These are phyloP conservation scores for Acleris literana DNA, from an alignment of 2,888 invertebrate genomes.

Conservation along the genomic window DNA sequence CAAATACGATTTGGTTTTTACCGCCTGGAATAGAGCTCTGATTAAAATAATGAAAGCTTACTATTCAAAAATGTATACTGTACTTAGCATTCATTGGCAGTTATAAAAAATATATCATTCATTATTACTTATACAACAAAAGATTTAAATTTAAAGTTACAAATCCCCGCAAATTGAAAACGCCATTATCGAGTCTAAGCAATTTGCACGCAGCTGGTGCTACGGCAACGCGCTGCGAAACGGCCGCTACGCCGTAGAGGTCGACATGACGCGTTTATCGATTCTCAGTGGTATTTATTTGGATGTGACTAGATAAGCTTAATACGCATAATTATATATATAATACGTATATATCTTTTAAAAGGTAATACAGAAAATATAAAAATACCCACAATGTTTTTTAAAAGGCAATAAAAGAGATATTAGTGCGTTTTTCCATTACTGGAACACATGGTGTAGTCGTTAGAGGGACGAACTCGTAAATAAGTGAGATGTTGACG, in stretches of 20 bases:
- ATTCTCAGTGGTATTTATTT: neutral
- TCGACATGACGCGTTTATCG: neutral
- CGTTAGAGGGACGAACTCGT: slow-evolving; percentile 68
- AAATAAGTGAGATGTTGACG: slow-evolving; percentile 80
- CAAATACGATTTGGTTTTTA: too few relatives aligned
- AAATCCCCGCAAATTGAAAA: slow-evolving; percentile 81
- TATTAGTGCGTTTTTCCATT: slow-evolving; percentile 33
- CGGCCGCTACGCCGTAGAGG: slow-evolving; percentile 43
- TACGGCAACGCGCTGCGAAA: slow-evolving; percentile 49
- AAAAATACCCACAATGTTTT: neutral
- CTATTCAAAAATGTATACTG: too few relatives aligned
- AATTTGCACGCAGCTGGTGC: slow-evolving; percentile 80
- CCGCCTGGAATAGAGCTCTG: too few relatives aligned
- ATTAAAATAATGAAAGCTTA: too few relatives aligned
- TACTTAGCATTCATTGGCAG: too few relatives aligned
- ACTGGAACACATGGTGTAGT: slow-evolving; percentile 53
- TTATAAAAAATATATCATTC: too few relatives aligned
- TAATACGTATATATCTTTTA: too few relatives aligned
- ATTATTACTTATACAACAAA: neutral
- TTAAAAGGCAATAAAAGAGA: slow-evolving; percentile 4
- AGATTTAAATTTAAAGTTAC: slow-evolving; percentile 58
- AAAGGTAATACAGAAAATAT: too few relatives aligned
- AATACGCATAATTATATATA: too few relatives aligned
- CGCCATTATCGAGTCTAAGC: slow-evolving; percentile 79
- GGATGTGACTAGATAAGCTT: neutral